Percentiles rank a stretch among this genome's conserved stretches.
Conservation (phyloP, 2,797 vertebrate genomes). For the Pangasius mekongensis region DNA sequence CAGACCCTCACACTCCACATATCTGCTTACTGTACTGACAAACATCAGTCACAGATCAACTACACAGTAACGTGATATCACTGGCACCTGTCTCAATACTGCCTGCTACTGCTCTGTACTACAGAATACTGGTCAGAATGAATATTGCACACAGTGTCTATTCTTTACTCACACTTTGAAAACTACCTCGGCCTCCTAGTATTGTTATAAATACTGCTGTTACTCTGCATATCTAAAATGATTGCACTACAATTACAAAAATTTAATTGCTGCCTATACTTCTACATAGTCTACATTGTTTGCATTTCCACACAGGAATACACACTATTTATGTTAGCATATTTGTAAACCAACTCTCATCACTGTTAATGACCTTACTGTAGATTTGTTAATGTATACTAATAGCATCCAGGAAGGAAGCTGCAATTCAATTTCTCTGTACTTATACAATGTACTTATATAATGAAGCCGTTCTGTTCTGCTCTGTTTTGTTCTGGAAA, state of each 20-base stretch:
- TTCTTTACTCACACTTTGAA: not conserved
- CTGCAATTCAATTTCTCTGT: not conserved
- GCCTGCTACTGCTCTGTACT: not conserved
- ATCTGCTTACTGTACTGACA: conserved; percentile 5
- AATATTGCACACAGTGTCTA: not conserved
- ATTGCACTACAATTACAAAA: not conserved
- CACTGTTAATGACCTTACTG: not conserved
- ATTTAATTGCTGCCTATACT: not conserved
- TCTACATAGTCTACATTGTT: not conserved
- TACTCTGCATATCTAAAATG: not conserved
- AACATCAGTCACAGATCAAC: not conserved
- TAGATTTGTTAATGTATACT: not conserved
- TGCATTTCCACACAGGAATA: not conserved
- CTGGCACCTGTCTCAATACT: not conserved
- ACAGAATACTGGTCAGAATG: not conserved
- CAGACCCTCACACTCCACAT: not conserved
- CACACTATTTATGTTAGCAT: not conserved
- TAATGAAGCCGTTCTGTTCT: no score
- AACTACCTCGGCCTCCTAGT: not conserved
- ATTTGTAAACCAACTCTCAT: not conserved
- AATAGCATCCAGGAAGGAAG: not conserved
- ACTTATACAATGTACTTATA: no score
- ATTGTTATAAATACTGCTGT: not conserved
- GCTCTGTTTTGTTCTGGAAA: no score
- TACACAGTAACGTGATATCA: not conserved